These are phyloP conservation scores for Ceratina japonica DNA, from an alignment of 1,140 invertebrate species.

Conservation along the genomic window DNA sequence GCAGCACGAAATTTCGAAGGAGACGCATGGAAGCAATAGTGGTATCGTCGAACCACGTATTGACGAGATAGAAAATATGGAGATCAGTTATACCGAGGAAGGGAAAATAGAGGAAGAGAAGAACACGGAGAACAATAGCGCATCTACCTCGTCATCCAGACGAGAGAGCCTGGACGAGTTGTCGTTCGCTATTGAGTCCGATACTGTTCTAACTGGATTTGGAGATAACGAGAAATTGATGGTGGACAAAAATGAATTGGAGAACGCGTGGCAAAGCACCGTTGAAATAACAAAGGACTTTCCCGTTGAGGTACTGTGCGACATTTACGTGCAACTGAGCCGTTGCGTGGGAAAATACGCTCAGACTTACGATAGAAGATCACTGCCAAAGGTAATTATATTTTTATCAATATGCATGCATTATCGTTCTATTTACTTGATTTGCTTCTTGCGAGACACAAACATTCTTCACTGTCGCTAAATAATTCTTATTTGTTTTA, in stretches of 20 bases:
- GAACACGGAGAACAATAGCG: constrained; percentile 54
- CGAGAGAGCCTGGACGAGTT: constrained; percentile 71
- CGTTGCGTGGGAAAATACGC: constrained; percentile 80
- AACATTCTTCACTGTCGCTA: constrained; percentile 10
- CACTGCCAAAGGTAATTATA: constrained; percentile 81
- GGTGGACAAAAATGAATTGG: constrained; percentile 82
- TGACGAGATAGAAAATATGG: constrained; percentile 51
- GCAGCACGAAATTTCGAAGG: constrained; percentile 61
- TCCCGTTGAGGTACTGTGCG: constrained; percentile 81
- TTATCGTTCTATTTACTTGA: not conserved
- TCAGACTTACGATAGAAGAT: constrained; percentile 79
- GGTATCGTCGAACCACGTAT: constrained; percentile 41
- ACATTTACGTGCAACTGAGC: constrained; percentile 83
- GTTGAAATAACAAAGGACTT: constrained; percentile 80
- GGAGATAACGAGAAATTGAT: constrained; percentile 79
- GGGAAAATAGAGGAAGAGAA: constrained; percentile 30
- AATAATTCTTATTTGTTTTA: not conserved
- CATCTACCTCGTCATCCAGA: constrained; percentile 64
- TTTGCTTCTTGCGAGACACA: not conserved
- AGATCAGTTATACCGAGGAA: constrained; percentile 48
- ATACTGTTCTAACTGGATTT: constrained; percentile 68
- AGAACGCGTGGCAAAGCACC: constrained; percentile 80
- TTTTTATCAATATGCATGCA: not conserved
- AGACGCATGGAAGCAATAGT: constrained; percentile 40
- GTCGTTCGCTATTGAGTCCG: constrained; percentile 72